phyloP scores from a whole-genome alignment of 2,888 invertebrate genomes.

The Cyaniris semiargus region DNA sequence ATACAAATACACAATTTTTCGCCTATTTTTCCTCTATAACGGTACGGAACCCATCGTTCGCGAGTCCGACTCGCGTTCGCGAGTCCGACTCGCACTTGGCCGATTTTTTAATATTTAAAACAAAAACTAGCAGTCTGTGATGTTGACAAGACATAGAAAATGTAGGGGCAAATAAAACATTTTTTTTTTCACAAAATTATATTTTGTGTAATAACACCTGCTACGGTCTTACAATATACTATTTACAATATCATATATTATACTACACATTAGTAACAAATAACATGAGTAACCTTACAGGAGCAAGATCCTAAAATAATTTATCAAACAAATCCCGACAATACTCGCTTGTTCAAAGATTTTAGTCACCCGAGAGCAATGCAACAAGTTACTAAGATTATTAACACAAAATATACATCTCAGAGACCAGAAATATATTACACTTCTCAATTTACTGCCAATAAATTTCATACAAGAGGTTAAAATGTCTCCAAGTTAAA shows the following conservation, averaged over 20 bases:
- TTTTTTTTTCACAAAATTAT: conserved; percentile 79
- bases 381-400: conserved; percentile 25
- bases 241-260: conserved; percentile 79
- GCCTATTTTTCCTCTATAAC: no score
- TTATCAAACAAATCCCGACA: conserved; percentile 44
- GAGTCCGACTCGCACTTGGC: no score
- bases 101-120: no score
- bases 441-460: conserved; percentile 3
- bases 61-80: no score
- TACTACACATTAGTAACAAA: conserved; percentile 81
- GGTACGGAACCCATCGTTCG: no score
- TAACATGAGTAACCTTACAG: conserved; percentile 79
- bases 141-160: not conserved
- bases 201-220: conserved; percentile 82
- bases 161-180: conserved; percentile 44
- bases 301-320: conserved; percentile 75
- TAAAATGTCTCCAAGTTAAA: not conserved
- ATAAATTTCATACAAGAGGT: not conserved
- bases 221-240: conserved; percentile 77
- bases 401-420: conserved; percentile 31
- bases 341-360: conserved; percentile 13
- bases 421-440: not conserved
- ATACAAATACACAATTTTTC: no score
- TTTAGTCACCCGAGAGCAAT: conserved; percentile 3
- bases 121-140: not conserved